phyloP scores from a whole-genome alignment of 2,888 invertebrate genomes.

The Morinoia aosen region DNA sequence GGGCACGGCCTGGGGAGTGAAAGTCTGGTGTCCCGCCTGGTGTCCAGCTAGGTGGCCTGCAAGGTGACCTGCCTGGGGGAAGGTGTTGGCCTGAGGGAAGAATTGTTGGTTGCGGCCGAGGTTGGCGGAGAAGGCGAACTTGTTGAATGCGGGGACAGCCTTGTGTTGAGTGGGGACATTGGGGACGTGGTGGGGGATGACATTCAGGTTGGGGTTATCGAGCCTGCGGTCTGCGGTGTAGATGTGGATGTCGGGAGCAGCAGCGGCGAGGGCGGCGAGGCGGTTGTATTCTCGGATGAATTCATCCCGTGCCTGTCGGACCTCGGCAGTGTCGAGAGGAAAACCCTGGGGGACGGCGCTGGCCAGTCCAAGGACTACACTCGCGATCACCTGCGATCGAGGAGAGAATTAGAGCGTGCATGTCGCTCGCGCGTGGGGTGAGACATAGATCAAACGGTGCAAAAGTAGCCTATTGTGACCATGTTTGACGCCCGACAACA shows the following conservation, averaged over 20 bases:
- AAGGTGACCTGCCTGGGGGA: constrained; percentile 53
- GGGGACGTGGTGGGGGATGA: constrained; percentile 7
- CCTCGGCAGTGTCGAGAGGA: constrained; percentile 63
- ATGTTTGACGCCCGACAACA: background rate
- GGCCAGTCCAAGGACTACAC: constrained; percentile 64
- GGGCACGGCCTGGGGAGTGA: background rate
- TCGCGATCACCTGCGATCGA: constrained; percentile 60
- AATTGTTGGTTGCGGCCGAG: constrained; percentile 56
- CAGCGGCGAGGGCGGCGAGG: constrained; percentile 62
- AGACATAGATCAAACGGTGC: background rate
- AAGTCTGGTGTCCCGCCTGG: constrained; percentile 53
- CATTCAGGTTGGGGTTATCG: constrained; percentile 50
- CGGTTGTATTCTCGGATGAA: constrained; percentile 66
- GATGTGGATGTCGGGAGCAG: constrained; percentile 66
- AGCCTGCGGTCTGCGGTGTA: constrained; percentile 56
- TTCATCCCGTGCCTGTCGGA: constrained; percentile 57
- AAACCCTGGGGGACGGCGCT: constrained; percentile 61
- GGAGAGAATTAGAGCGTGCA: background rate
- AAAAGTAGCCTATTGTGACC: background rate
- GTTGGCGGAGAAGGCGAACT: constrained; percentile 59
- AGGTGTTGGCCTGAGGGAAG: constrained; percentile 58
- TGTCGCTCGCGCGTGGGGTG: background rate
- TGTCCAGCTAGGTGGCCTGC: constrained; percentile 58
- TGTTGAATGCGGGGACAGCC: constrained; percentile 51
- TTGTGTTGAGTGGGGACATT: constrained; percentile 18